Base-by-base conservation (phyloP, 2,113 vertebrate species). In the Lynx canadensis region DNA sequence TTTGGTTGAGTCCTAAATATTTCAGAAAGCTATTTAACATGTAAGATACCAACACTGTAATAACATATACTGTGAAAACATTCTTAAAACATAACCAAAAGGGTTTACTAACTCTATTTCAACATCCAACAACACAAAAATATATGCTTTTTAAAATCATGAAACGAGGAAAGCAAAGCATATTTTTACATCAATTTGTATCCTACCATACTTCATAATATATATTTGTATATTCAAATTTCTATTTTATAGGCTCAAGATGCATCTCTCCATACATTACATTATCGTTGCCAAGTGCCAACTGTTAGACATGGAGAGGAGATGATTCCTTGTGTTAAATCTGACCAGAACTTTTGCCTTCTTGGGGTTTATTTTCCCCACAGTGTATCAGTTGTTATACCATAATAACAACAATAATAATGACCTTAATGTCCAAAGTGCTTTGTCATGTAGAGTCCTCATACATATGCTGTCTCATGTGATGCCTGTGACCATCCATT, bases 161-260 rank as follows among this genome's bases (percentile, higher is more conserved):
- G 96, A 97, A 97, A 98, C 98, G 97, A 57, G 78, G 97, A 98
- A 98, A 98, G 95, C 86, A 98, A 98, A 97, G 97, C 96, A 86
- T 99, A 99, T 99, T 99, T 99, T 99, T 98, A 98, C 98, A 98
- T 99, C 97, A 95, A 97, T 99, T 99, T 99, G 96, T 99, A 99
- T 98, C 98, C 95, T 97, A 88, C 83, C 97, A 98, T 79, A 94
- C 98, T 98, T 98, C 98, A 97, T 98, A 98, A 93, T 99, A 98
- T 99, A 98, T 98, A 98, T 99, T 98, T 99, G 97, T 99, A 99
- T 97, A 98, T 98, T 98, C 94, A 98, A 96, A 98, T 98, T 96
- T 98, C 95, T 99, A 99, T 98, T 98, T 98, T 98, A 41, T 99
- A 98, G 92, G 89, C 97, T 97, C 55, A 41, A 97, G 90, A 96